A percentile compares a stretch with the other conserved stretches of the same genome.
phyloP scores from a whole-genome alignment of 2,113 vertebrate species.

The Myocastor coypus region DNA sequence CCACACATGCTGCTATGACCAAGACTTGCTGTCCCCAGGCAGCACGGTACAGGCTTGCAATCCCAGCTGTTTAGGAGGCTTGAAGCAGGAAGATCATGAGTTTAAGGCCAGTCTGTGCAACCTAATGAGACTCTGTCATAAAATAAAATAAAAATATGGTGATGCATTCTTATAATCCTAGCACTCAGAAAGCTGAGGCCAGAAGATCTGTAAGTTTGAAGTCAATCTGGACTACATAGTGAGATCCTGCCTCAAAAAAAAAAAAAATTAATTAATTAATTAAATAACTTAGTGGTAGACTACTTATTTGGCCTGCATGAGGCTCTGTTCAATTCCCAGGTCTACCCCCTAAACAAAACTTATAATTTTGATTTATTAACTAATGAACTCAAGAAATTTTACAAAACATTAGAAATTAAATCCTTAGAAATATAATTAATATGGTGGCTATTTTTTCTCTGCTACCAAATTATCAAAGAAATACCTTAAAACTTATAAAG shows the following conservation, averaged over 20 bases:
- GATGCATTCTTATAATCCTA: not conserved
- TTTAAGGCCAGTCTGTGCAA: not conserved
- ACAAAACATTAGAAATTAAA: not conserved
- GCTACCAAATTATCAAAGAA: not conserved
- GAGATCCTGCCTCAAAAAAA: not conserved
- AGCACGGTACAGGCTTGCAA: not conserved
- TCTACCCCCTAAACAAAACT: not conserved
- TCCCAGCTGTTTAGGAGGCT: not conserved
- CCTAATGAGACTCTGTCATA: not conserved
- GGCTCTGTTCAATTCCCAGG: not conserved
- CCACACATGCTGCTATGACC: not conserved
- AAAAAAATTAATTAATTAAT: not conserved
- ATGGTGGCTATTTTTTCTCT: not conserved
- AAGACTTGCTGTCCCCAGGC: not conserved
- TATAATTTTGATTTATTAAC: not conserved
- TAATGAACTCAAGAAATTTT: not conserved
- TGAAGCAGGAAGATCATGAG: not conserved
- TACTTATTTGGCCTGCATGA: not conserved
- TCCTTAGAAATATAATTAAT: no score
- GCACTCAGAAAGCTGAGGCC: not conserved
- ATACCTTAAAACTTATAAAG: not conserved
- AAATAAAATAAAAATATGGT: not conserved
- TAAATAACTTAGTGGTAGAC: not conserved
- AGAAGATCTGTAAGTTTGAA: not conserved
- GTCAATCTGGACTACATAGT: not conserved